Evolutionary conservation across 2,113 vertebrate species (phyloP).

Genomic region (Phalacrocorax aristotelis): DNA sequence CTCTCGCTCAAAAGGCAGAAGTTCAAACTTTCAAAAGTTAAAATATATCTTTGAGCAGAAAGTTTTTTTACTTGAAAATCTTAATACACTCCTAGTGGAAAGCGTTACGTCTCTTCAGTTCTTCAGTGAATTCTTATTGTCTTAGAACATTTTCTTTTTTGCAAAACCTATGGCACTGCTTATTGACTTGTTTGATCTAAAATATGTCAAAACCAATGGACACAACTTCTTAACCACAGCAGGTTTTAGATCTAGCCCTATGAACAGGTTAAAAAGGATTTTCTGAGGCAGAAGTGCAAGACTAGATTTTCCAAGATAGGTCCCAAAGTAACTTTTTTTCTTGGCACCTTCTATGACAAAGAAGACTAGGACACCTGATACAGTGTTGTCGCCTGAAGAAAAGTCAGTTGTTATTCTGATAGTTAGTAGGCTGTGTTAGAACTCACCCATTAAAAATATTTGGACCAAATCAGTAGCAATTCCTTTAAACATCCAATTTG

Average conservation of each 20-base stretch:
- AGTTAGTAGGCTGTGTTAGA: neutral
- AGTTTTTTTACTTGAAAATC: neutral
- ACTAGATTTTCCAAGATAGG: neutral
- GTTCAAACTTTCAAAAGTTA: conserved; percentile 28
- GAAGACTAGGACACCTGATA: neutral
- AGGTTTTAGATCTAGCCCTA: neutral
- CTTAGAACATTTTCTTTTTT: neutral
- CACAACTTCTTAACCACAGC: neutral
- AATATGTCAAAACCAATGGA: neutral
- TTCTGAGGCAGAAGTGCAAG: neutral
- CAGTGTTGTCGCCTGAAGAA: neutral
- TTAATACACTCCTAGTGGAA: neutral
- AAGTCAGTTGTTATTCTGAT: neutral
- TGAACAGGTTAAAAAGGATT: neutral
- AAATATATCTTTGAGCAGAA: conserved; percentile 4
- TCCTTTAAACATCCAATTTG: neutral
- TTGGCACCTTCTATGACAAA: neutral
- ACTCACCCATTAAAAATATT: neutral
- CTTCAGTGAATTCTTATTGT: neutral
- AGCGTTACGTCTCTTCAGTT: neutral
- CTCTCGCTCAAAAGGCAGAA: neutral
- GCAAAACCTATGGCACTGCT: neutral
- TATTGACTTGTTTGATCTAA: neutral
- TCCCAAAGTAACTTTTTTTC: neutral
- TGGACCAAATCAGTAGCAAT: neutral